Percentiles rank a stretch among this genome's conserved stretches.
Evolutionary conservation across 2,888 invertebrate genomes (phyloP).

Genomic region (Allolobophora icterica): DNA sequence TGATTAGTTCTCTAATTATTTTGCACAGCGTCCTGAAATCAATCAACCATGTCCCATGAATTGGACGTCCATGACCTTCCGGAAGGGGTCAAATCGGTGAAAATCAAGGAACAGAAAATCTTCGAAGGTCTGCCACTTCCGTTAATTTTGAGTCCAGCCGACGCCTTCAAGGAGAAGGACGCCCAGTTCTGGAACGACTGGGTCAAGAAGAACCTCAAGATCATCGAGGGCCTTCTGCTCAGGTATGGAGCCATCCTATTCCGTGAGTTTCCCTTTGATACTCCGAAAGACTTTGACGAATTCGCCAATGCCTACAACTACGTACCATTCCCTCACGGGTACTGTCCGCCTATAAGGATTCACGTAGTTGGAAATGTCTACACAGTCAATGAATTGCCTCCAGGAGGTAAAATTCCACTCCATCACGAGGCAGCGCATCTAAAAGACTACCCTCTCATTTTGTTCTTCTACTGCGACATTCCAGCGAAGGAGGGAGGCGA

Average conservation of each 20-base stretch:
- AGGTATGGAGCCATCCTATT: constrained; percentile 53
- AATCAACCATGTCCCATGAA: no score
- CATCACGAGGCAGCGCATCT: constrained; percentile 12
- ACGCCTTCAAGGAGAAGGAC: not conserved
- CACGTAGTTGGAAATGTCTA: not conserved
- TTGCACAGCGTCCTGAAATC: no score
- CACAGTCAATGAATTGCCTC: not conserved
- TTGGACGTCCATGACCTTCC: no score
- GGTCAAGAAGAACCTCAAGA: constrained; percentile 44
- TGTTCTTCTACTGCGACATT: constrained; percentile 55
- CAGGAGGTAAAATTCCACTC: not conserved
- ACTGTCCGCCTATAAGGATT: not conserved
- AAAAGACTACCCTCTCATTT: constrained; percentile 30
- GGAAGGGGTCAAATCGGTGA: not conserved
- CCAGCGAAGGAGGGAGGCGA: constrained; percentile 52
- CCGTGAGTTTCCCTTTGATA: constrained; percentile 51
- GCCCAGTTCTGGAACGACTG: constrained; percentile 33
- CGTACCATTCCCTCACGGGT: no score
- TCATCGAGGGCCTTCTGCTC: constrained; percentile 38
- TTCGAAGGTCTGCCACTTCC: no score
- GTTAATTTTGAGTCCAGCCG: no score
- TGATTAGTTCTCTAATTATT: no score
- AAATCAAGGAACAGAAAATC: no score
- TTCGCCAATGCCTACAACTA: constrained; percentile 32
- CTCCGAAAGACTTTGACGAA: constrained; percentile 51